A percentile compares a stretch with the other conserved stretches of the same genome.
Conservation (phyloP, 2,888 invertebrate genomes). For the Stenodera caucasica region DNA sequence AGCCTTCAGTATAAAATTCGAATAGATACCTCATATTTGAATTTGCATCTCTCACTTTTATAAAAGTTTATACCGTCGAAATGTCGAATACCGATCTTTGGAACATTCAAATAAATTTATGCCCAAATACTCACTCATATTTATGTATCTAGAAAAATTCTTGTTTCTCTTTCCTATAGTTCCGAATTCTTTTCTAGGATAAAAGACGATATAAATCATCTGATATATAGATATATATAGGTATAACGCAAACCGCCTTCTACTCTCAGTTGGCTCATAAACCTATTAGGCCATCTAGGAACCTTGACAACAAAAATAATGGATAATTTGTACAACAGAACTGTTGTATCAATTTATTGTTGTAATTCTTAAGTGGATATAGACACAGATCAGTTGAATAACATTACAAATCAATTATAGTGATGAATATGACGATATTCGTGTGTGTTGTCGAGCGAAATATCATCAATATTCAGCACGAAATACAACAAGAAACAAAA, state of each 20-base stretch:
- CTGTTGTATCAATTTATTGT: not conserved
- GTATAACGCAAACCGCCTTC: not conserved
- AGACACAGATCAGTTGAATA: too few species aligned
- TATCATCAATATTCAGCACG: too few species aligned
- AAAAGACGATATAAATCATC: not conserved
- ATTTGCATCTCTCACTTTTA: slow-evolving; percentile 41
- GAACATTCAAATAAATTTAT: slow-evolving; percentile 37
- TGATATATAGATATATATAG: not conserved
- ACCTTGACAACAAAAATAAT: not conserved
- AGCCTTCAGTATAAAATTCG: slow-evolving; percentile 37
- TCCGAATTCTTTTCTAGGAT: slow-evolving; percentile 1
- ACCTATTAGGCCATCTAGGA: not conserved
- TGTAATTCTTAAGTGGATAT: too few species aligned
- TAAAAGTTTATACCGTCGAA: slow-evolving; percentile 38
- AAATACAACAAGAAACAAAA: too few species aligned
- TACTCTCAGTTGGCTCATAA: not conserved
- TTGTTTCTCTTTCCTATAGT: slow-evolving; percentile 24
- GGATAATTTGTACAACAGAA: not conserved
- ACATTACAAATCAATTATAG: too few species aligned
- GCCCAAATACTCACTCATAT: slow-evolving; percentile 13
- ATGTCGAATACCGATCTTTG: slow-evolving; percentile 33
- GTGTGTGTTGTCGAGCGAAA: too few species aligned
- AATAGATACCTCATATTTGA: slow-evolving; percentile 38
- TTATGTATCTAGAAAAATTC: slow-evolving; percentile 15
- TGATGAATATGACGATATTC: too few species aligned